phyloP scores from a whole-genome alignment of 2,888 invertebrate genomes.

The Mesoligia furuncula region DNA sequence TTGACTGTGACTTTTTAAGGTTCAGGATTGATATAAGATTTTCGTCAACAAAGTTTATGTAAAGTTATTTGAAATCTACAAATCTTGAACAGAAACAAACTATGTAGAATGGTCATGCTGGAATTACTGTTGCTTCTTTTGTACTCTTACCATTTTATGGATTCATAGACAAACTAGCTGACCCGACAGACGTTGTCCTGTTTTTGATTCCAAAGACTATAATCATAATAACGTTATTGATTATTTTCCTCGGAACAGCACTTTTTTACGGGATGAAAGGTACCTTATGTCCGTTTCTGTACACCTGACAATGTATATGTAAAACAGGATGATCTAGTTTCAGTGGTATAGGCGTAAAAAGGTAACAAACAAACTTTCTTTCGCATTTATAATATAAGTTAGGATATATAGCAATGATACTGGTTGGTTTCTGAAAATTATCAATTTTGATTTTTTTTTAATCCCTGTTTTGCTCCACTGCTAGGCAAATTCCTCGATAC shows the following conservation, averaged over 20 bases:
- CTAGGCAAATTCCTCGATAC: background rate
- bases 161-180: background rate
- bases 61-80: background rate
- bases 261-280: no score
- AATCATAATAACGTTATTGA: no score
- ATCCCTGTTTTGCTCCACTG: background rate
- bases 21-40: conserved; percentile 64
- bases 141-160: background rate
- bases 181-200: no score
- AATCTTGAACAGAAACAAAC: background rate
- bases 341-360: no score
- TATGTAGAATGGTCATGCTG: background rate
- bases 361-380: no score
- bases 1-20: conserved; percentile 49
- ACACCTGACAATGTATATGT: no score
- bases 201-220: no score
- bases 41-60: conserved; percentile 46
- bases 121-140: background rate
- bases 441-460: background rate
- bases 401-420: background rate
- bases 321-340: no score
- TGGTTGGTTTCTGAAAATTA: background rate
- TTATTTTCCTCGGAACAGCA: no score
- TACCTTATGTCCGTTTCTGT: no score
- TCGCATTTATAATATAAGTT: no score